These are phyloP conservation scores for Belgica antarctica DNA, from an alignment of 2,888 invertebrate genomes.

Conservation along the genomic window DNA sequence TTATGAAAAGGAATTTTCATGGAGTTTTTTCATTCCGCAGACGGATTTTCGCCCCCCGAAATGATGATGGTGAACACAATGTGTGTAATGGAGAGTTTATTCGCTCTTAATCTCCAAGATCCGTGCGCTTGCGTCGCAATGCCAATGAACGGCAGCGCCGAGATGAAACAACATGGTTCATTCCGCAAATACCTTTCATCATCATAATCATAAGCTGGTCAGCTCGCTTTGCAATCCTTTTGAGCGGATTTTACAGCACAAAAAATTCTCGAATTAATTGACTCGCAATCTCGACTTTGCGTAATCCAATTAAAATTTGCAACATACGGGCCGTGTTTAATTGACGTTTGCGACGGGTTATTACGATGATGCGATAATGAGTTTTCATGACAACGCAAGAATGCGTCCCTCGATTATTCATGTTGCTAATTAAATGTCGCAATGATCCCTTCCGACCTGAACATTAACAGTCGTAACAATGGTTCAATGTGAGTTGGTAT, in stretches of 20 bases:
- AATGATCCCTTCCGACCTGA: neutral
- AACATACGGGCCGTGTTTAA: slow-evolving; percentile 27
- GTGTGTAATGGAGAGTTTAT: slow-evolving; percentile 25
- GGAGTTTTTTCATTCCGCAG: neutral
- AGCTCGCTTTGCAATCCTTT: neutral
- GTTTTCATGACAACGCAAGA: slow-evolving; percentile 38
- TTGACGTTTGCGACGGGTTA: neutral
- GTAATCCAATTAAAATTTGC: slow-evolving; percentile 40
- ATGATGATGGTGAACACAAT: no score
- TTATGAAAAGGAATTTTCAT: slow-evolving; percentile 3
- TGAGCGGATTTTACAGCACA: neutral
- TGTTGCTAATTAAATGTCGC: slow-evolving; percentile 27
- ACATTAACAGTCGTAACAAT: no score
- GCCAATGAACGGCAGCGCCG: neutral
- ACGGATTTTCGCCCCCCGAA: neutral
- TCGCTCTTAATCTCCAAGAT: slow-evolving; percentile 14
- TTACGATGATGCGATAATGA: slow-evolving; percentile 32
- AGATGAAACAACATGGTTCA: slow-evolving; percentile 16
- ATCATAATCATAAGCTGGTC: neutral
- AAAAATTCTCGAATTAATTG: slow-evolving; percentile 14
- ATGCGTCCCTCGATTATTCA: slow-evolving; percentile 27
- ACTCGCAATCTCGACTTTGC: slow-evolving; percentile 14
- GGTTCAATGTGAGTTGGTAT: no score
- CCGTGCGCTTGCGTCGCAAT: slow-evolving; percentile 33
- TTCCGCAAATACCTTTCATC: slow-evolving; percentile 4